Evolutionary conservation across 2,797 vertebrate species (phyloP), one percentile per base, ranked within the genome.

Genomic region (Lithobates pipiens): DNA sequence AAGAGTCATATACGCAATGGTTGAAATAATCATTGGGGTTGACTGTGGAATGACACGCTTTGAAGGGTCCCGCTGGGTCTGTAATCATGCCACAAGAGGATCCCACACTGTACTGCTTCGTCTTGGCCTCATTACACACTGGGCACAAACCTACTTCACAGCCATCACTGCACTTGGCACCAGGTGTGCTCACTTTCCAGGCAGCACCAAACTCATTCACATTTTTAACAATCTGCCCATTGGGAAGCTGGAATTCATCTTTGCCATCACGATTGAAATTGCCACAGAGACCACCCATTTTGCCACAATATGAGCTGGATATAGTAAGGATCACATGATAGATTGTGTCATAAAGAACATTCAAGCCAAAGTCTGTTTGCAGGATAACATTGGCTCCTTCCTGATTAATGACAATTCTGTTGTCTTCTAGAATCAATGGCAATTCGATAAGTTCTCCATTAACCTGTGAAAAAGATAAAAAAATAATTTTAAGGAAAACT

Each of bases 251-350:
- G 89, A 95, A 95, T 75, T 97, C 96, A 0, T 97, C 92, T 0
- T 1, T 1, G 0, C 34, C 10, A 0, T 94, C 90, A 0, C 92
- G 91, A 0, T 97, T 94, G 89, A 94, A 96, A 90, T 97, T 93
- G 15, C 96, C 96, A 0, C 95, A 96, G 27, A 97, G 89, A 0
- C 96, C 96, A 0, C 95, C 95, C 86, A 95, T 87, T 1, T 79
- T 94, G 29, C 88, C 89, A 0, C 88, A 88, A 88, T 96, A 96
- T 23, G 85, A 61, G 0, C 90, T 87, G 0, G 96, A 95, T 16
- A 97, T 85, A 0, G 93, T 90, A 72, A 96, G 85, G 36, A 94
- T 92, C 2, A 95, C 92, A n/a, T 93, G 93, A 69, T 94, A 94
- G 8, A 90, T 88, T 0, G 89, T 86, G n/a, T 96, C 93, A 84